These are phyloP conservation scores for Aspiorhynchus laticeps DNA, from an alignment of 2,113 vertebrate species.

Conservation along the genomic window DNA sequence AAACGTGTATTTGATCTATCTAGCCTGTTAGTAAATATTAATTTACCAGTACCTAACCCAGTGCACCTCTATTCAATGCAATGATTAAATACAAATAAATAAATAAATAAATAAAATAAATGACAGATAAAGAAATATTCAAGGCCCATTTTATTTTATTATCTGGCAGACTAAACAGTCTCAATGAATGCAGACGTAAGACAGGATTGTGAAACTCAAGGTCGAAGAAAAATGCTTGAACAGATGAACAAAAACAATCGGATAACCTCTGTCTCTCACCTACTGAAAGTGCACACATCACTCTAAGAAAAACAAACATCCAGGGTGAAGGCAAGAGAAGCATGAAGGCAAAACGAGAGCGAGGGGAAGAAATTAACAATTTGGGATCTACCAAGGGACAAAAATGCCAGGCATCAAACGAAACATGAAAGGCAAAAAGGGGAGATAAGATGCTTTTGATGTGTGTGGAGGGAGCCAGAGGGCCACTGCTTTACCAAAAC, in stretches of 20 bases:
- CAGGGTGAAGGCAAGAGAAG: conserved; percentile 35
- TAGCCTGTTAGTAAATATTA: background rate
- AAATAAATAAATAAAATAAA: background rate
- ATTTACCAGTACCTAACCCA: background rate
- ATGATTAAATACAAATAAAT: background rate
- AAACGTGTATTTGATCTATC: background rate
- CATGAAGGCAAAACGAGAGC: conserved; percentile 24
- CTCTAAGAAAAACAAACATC: conserved; percentile 38
- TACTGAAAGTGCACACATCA: conserved; percentile 33
- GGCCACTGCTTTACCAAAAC: conserved; percentile 51
- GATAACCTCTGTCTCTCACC: conserved; percentile 18
- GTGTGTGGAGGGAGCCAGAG: conserved; percentile 53
- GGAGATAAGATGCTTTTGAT: conserved; percentile 62
- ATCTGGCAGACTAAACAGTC: background rate
- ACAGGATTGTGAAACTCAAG: conserved; percentile 41
- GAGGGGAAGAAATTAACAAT: conserved; percentile 54
- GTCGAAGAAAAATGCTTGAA: conserved; percentile 49
- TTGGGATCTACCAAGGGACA: conserved; percentile 55
- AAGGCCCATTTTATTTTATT: background rate
- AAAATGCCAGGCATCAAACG: conserved; percentile 56
- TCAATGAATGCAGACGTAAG: conserved; percentile 60
- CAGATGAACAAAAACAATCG: background rate
- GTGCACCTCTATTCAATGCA: background rate
- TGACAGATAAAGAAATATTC: conserved; percentile 41
- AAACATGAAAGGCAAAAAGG: conserved; percentile 57